These are phyloP conservation scores for Antennarius maculatus DNA, from an alignment of 2,797 vertebrate genomes.

Conservation along the genomic window DNA sequence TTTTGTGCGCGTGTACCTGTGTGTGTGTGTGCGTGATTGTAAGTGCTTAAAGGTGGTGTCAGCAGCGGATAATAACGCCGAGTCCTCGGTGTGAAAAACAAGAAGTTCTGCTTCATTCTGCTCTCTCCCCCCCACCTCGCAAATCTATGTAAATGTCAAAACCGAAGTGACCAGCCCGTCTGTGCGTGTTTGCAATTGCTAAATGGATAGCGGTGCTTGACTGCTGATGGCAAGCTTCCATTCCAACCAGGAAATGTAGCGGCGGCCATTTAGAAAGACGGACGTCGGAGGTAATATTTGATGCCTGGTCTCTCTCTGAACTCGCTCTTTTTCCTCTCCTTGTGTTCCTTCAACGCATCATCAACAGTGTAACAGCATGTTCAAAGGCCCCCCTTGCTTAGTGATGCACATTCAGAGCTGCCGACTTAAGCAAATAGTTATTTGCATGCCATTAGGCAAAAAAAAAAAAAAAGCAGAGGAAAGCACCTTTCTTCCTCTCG, in stretches of 20 bases:
- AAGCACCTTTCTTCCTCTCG: slow-evolving; percentile 66
- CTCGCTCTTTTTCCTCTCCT: slow-evolving; percentile 31
- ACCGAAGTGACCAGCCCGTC: slow-evolving; percentile 43
- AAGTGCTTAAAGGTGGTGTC: slow-evolving; percentile 53
- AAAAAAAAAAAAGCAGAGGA: slow-evolving; percentile 55
- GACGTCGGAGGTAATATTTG: slow-evolving; percentile 38
- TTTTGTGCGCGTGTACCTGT: slow-evolving; percentile 41
- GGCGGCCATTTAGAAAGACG: slow-evolving; percentile 50
- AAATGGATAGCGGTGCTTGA: slow-evolving; percentile 47
- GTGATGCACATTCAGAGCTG: slow-evolving; percentile 71
- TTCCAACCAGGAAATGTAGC: slow-evolving; percentile 51
- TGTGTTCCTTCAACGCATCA: slow-evolving; percentile 61
- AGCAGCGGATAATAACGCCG: slow-evolving; percentile 60
- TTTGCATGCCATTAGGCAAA: slow-evolving; percentile 70
- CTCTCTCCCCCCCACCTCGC: slow-evolving; percentile 19
- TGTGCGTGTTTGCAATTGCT: slow-evolving; percentile 45
- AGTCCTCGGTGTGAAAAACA: slow-evolving; percentile 44
- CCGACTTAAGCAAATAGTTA: slow-evolving; percentile 75
- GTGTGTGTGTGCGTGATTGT: slow-evolving; percentile 7
- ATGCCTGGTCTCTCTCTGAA: slow-evolving; percentile 24
- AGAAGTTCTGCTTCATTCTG: slow-evolving; percentile 44
- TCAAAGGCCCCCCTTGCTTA: slow-evolving; percentile 70
- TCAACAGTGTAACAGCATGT: slow-evolving; percentile 64
- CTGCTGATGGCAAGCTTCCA: slow-evolving; percentile 44
- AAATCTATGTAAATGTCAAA: slow-evolving; percentile 72